Conservation (phyloP, 1,140 invertebrate species). For the Apocrypta bakeri region DNA sequence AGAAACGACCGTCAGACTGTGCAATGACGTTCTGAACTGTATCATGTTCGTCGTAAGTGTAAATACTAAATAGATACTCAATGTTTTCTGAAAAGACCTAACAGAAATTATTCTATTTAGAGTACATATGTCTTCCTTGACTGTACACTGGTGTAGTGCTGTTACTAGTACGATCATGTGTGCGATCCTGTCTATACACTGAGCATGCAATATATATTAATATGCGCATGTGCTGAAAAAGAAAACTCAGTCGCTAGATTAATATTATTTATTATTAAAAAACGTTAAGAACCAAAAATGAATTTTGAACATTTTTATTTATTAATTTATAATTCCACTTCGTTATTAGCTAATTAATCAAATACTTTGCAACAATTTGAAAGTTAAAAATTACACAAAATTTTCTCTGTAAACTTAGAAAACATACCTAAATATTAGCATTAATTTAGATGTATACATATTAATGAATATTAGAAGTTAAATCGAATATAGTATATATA, state of each 20-base stretch:
- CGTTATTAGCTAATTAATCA: constrained; percentile 14
- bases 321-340: constrained; percentile 45
- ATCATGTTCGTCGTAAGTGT: not conserved
- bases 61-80: not conserved
- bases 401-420: constrained; percentile 4
- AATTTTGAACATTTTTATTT: constrained; percentile 38
- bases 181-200: no score
- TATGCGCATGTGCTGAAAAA: no score
- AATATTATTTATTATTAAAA: constrained; percentile 50
- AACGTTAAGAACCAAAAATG: constrained; percentile 42
- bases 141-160: constrained; percentile 5
- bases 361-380: constrained; percentile 29
- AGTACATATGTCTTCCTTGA: not conserved
- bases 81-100: constrained; percentile 44
- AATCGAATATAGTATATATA: not conserved
- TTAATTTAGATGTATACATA: not conserved
- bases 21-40: constrained; percentile 5
- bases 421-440: not conserved
- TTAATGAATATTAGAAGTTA: not conserved
- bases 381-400: constrained; percentile 22
- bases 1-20: constrained; percentile 8
- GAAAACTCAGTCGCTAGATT: not conserved
- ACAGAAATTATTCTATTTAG: not conserved
- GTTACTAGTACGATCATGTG: no score
- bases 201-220: no score